Conservation (phyloP, 2,797 vertebrate genomes). For the Chelonia mydas region DNA sequence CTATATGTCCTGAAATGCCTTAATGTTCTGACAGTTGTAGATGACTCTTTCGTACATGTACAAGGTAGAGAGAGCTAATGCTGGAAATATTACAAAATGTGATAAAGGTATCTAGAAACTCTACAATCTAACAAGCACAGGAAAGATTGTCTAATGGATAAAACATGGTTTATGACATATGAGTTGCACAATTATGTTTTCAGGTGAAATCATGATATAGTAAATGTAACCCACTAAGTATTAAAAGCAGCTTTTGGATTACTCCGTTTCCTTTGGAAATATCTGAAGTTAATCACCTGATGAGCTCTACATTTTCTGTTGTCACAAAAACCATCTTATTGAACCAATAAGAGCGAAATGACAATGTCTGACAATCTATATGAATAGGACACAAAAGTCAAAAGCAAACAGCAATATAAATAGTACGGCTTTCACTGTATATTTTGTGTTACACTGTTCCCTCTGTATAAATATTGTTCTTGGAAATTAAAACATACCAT, state of each 20-base stretch:
- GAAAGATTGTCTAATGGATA: slow-evolving; percentile 55
- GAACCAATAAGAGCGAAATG: slow-evolving; percentile 31
- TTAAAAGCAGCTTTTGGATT: slow-evolving; percentile 52
- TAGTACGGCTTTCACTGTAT: slow-evolving; percentile 32
- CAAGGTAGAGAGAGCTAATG: slow-evolving; percentile 50
- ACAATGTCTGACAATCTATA: slow-evolving; percentile 34
- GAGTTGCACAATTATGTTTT: slow-evolving; percentile 47
- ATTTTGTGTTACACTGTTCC: slow-evolving; percentile 49
- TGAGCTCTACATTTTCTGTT: slow-evolving; percentile 47
- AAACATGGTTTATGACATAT: slow-evolving; percentile 21
- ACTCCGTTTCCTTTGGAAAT: slow-evolving; percentile 20
- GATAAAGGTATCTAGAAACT: slow-evolving; percentile 46
- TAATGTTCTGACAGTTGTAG: slow-evolving; percentile 42
- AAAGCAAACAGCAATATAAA: slow-evolving; percentile 45
- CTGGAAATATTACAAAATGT: not conserved
- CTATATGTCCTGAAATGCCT: slow-evolving; percentile 55
- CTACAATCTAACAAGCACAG: slow-evolving; percentile 41
- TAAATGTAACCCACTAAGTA: slow-evolving; percentile 36
- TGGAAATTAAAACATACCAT: slow-evolving; percentile 67
- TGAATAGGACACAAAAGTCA: slow-evolving; percentile 54
- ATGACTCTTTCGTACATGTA: slow-evolving; percentile 36
- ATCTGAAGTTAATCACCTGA: slow-evolving; percentile 40
- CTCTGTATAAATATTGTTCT: slow-evolving; percentile 33
- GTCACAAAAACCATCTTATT: slow-evolving; percentile 26
- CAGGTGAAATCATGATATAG: slow-evolving; percentile 32